Conservation (phyloP, 2,888 invertebrate genomes). For the Pyrochroa serraticornis region DNA sequence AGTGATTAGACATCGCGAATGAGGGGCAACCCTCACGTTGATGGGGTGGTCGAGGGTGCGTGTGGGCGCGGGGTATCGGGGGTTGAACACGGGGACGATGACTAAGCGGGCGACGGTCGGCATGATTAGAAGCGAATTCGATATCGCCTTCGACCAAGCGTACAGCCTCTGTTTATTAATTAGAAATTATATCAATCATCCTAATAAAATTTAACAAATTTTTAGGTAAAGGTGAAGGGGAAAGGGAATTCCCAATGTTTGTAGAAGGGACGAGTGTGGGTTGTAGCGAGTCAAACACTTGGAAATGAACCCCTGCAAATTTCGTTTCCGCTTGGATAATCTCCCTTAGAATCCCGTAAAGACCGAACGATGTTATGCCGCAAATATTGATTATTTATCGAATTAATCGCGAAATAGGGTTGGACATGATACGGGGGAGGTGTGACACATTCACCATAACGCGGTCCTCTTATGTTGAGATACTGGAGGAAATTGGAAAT, state of each 20-base stretch:
- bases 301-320: conserved; percentile 2
- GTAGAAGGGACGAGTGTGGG: too few species aligned
- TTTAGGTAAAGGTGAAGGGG: too few species aligned
- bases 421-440: conserved; percentile 7
- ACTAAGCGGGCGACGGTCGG: conserved; percentile 41
- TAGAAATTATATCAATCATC: conserved; percentile 11
- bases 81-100: conserved; percentile 47
- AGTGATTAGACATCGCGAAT: conserved; percentile 56
- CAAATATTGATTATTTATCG: conserved; percentile 32
- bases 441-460: conserved; percentile 9
- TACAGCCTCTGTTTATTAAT: conserved; percentile 9
- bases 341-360: conserved; percentile 17
- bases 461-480: conserved; percentile 10
- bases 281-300: too few species aligned
- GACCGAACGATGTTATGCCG: conserved; percentile 6
- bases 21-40: conserved; percentile 46
- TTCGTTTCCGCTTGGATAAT: conserved; percentile 5
- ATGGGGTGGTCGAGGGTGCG: conserved; percentile 43
- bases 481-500: conserved; percentile 1
- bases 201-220: too few species aligned
- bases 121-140: conserved; percentile 27
- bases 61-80: conserved; percentile 42
- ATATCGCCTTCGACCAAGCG: conserved; percentile 14
- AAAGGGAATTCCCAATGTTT: too few species aligned
- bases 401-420: conserved; percentile 25